A percentile compares a stretch with the other conserved stretches of the same genome.
phyloP scores from a whole-genome alignment of 2,797 vertebrate genomes.

The Liasis olivaceus region DNA sequence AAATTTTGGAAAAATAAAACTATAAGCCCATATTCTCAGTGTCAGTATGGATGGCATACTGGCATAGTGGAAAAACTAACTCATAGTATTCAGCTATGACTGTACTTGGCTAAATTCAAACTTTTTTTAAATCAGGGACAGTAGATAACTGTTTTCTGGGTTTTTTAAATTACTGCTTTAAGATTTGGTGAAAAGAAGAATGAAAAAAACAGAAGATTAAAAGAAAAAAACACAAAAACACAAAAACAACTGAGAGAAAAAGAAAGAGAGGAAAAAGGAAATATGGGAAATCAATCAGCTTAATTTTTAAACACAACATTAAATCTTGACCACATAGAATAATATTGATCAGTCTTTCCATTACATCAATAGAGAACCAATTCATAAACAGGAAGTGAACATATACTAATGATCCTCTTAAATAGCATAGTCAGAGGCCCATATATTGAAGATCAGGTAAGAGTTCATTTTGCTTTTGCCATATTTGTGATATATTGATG shows the following conservation, averaged over 20 bases:
- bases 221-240: background rate
- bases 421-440: too few relatives aligned
- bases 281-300: background rate
- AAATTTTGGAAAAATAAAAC: background rate
- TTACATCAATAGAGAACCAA: background rate
- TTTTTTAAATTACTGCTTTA: background rate
- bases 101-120: background rate
- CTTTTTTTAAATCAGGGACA: background rate
- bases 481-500: background rate
- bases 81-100: background rate
- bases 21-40: background rate
- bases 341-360: background rate
- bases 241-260: background rate
- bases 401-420: background rate
- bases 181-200: background rate
- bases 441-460: background rate
- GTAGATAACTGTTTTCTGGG: background rate
- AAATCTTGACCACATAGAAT: background rate
- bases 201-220: background rate
- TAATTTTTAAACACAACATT: background rate
- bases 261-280: background rate
- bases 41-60: background rate
- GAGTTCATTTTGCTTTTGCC: background rate
- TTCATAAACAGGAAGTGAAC: background rate
- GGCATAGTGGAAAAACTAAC: background rate